These are phyloP conservation scores for Vanessa atalanta DNA, from an alignment of 1,140 invertebrate species.

Conservation along the genomic window DNA sequence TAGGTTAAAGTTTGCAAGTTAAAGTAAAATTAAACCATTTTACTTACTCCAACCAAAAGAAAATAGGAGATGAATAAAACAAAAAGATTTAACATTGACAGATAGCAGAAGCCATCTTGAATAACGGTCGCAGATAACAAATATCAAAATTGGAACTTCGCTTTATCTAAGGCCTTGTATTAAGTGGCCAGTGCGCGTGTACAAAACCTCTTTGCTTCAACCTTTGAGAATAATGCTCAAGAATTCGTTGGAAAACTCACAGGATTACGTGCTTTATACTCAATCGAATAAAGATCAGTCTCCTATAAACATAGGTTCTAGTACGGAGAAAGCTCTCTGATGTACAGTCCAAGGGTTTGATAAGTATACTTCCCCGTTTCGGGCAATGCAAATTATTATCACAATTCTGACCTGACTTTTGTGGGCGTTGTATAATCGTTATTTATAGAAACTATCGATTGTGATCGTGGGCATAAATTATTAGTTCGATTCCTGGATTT, in stretches of 20 bases:
- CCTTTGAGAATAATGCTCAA: conserved; percentile 37
- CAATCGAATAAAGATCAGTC: conserved; percentile 29
- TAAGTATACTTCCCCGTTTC: conserved; percentile 65
- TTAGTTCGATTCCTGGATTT: conserved; percentile 42
- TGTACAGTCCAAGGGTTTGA: conserved; percentile 58
- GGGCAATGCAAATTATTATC: conserved; percentile 72
- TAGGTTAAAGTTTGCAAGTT: too few species aligned
- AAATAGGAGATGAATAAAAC: not conserved
- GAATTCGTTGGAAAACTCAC: conserved; percentile 30
- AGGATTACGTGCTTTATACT: conserved; percentile 35
- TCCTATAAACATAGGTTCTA: conserved; percentile 25
- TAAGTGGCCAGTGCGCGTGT: conserved; percentile 45
- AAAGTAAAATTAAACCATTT: not conserved
- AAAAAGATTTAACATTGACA: conserved; percentile 32
- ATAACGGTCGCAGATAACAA: conserved; percentile 41
- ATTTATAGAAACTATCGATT: conserved; percentile 55
- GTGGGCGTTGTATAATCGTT: conserved; percentile 67
- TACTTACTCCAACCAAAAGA: too few species aligned
- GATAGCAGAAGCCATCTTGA: conserved; percentile 51
- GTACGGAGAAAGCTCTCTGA: conserved; percentile 66
- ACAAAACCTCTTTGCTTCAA: conserved; percentile 40
- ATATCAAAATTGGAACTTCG: conserved; percentile 56
- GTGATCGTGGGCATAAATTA: conserved; percentile 45
- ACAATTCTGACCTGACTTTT: conserved; percentile 58
- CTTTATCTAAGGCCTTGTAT: conserved; percentile 57